Conservation (phyloP, 23 tunicate genomes). For the Clavelina lepadiformis region DNA sequence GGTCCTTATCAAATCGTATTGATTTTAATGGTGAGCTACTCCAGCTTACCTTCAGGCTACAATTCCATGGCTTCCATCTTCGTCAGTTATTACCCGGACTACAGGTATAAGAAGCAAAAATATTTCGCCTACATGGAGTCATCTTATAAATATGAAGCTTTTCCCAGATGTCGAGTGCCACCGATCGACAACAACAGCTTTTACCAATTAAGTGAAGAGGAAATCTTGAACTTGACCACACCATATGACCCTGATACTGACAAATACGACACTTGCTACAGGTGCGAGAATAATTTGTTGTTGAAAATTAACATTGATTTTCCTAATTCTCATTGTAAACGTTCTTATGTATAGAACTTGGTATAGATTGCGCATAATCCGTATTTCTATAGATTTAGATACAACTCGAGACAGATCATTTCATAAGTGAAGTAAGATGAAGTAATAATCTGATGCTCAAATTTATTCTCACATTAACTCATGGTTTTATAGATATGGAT, state of each 20-base stretch:
- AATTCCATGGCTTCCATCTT: conserved; percentile 68
- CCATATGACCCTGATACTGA: conserved; percentile 13
- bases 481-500: conserved; percentile 53
- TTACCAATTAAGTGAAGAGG: conserved; percentile 7
- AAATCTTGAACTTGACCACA: conserved; percentile 31
- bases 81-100: conserved; percentile 48
- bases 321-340: too few species aligned
- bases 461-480: too few species aligned
- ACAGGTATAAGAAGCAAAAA: too few species aligned
- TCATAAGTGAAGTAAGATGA: too few species aligned
- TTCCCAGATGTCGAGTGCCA: conserved; percentile 43
- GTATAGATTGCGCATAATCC: too few species aligned
- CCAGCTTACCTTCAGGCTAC: conserved; percentile 58
- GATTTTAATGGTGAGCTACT: conserved; percentile 53
- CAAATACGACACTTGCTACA: conserved; percentile 30
- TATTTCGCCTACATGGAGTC: too few species aligned
- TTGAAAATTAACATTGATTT: too few species aligned
- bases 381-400: too few species aligned
- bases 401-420: too few species aligned
- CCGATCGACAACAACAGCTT: conserved; percentile 29
- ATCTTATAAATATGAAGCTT: too few species aligned
- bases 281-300: conserved; percentile 22
- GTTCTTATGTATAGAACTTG: too few species aligned
- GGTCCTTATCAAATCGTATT: conserved; percentile 55
- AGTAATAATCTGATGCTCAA: too few species aligned